Evolutionary conservation across 2,797 vertebrate species (phyloP), one percentile per base, ranked within the genome.

Genomic region (Hypotaenidia philippensis): DNA sequence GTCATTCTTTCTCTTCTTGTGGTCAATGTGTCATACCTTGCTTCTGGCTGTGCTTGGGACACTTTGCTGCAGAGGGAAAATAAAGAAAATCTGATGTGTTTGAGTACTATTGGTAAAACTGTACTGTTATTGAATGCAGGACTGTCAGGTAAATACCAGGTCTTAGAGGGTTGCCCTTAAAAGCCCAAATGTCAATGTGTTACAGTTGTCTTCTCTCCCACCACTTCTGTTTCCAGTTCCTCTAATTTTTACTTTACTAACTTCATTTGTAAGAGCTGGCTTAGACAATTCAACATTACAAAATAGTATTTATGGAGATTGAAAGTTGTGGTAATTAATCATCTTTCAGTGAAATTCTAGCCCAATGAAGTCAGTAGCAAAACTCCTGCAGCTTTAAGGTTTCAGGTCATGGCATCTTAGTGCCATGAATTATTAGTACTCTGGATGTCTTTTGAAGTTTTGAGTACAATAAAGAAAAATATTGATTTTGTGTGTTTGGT

Each of bases 1-100:
- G 66, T 95, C 80, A 87, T 90, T 91, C 74, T 91, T 94, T 90
- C 61, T 77, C 53, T 91, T 86, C 79, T 91, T 95, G 91, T 6
- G 66, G 95, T 94, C 7, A 21, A 1, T 77, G 72, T 89, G 65
- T 92, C 88, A 82, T 78, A 77, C 66, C 55, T 56, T 53, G 56
- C 47, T 83, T 89, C 56, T 60, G 76, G 65, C 32, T 5, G 9
- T 65, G 80, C 74, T 72, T 76, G 75, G 20, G 59, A 88, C 72
- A 60, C 21, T 78, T 80, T 93, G 13, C 70, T 78, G 44, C 29
- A 66, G 94, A 95, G 97, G 83, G 55, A 94, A 84, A 89, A 82
- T 65, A 17, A 92, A 70, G 25, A 47, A 93, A 92, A 81, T 25
- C 47, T 36, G 53, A 87, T 94, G 70, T 44, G 13, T 93, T 82